Base-by-base conservation (phyloP, 2,797 vertebrate species). In the Eupleurogrammus muticus region DNA sequence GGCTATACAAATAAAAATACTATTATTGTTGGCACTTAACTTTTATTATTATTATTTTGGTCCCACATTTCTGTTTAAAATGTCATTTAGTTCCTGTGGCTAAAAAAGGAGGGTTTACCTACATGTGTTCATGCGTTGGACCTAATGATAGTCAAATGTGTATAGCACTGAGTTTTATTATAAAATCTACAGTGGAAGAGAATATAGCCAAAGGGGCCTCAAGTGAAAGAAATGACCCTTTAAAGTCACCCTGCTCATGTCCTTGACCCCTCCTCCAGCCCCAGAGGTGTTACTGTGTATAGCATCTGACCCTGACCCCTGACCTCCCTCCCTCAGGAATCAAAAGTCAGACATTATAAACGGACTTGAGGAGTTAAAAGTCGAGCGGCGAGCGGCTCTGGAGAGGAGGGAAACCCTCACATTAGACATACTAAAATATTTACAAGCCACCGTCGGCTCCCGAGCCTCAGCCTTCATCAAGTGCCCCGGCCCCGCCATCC, bases 401-500 rank as follows among this genome's bases (percentile, higher is more conserved):
- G 17, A 2, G 47, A 11, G 44, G 21, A 55, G 65, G 79, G 71
- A 75, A 79, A 85, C 87, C 76, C 83, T 86, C 58, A 77, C 86
- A 77, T 87, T 84, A 88, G 75, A 76, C 76, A 16, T 68, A 70
- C 80, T 88, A 46, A 88, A 88, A 89, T 90, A 90, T 87, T 89
- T 84, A 90, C 74, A 61, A 85, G 81, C 40, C 81, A 70, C 80
- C 5, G 65, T 73, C 51, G 67, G 76, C 72, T 85, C 65, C 77
- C n/a, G 55, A 69, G 76, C 65, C 68, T 70, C 28, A 57, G 74
- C 63, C 72, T 65, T 77, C 61, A 79, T 84, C 79, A 49, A 63
- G 71, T 73, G 79, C 66, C 80, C 74, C 80, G 23, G 54, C 66
- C 73, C 53, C 66, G 66, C 73, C 79, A 76, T 85, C 82, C 74